These are phyloP conservation scores for Idaea dimidiata DNA, from an alignment of 2,888 invertebrate genomes.

Conservation along the genomic window DNA sequence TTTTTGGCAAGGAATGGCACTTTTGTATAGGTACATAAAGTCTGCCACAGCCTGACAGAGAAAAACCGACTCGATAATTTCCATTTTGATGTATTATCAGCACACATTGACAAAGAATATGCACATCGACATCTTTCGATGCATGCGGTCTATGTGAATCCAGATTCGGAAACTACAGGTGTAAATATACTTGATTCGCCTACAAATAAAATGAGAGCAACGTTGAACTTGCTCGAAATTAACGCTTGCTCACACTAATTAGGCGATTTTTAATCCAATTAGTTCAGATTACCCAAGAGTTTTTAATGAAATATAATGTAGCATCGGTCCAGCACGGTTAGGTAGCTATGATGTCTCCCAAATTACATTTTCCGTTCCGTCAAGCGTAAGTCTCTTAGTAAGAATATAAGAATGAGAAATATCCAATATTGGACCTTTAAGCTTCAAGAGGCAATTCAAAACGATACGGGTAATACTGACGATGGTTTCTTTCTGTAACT, in stretches of 20 bases:
- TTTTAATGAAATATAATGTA: constrained; percentile 12
- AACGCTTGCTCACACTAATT: not conserved
- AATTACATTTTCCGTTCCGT: constrained; percentile 35
- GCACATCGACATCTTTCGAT: no score
- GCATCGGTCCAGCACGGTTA: constrained; percentile 5
- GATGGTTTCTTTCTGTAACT: not conserved
- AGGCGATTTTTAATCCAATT: not conserved
- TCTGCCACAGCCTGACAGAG: no score
- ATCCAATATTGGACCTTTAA: constrained; percentile 35
- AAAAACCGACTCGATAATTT: no score
- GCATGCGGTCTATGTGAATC: not conserved
- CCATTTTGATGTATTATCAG: no score
- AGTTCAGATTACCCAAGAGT: not conserved
- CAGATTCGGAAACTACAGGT: not conserved
- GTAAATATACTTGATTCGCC: not conserved
- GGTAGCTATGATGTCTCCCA: constrained; percentile 10
- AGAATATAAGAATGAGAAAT: constrained; percentile 27
- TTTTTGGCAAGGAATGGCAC: no score
- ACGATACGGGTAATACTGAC: constrained; percentile 6
- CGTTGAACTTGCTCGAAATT: not conserved
- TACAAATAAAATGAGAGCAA: not conserved
- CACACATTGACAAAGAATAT: no score
- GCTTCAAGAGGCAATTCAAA: constrained; percentile 22
- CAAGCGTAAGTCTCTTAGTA: constrained; percentile 19
- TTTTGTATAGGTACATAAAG: no score